phyloP scores from a whole-genome alignment of 2,113 vertebrate species.

The Zosterops japonicus region DNA sequence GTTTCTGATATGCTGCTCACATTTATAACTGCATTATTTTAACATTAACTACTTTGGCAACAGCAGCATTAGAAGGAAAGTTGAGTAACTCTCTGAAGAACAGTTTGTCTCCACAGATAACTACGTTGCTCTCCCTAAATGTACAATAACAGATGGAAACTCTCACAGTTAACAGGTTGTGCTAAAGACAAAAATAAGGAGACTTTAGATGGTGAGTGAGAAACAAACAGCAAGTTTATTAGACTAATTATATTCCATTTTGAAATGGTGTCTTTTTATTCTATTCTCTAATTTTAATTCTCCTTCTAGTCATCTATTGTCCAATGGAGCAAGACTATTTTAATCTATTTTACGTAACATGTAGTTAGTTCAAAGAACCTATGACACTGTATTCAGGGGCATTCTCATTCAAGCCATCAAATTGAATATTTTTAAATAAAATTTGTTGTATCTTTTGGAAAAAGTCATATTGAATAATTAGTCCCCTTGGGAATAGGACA shows the following conservation, averaged over 20 bases:
- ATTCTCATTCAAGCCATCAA: not conserved
- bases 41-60: not conserved
- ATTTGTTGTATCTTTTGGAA: not conserved
- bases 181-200: not conserved
- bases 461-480: not conserved
- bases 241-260: not conserved
- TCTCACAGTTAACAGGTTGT: not conserved
- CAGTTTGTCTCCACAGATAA: not conserved
- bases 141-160: not conserved
- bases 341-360: fast-evolving
- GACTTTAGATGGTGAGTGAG: not conserved
- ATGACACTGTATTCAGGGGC: not conserved
- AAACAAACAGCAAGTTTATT: not conserved
- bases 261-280: not conserved
- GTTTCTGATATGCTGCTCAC: not conserved
- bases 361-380: not conserved
- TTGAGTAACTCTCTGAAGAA: not conserved
- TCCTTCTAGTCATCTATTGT: not conserved
- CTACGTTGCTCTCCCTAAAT: not conserved
- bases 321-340: not conserved
- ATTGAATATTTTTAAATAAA: not conserved
- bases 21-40: not conserved
- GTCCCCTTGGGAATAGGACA: not conserved
- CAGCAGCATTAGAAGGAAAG: not conserved
- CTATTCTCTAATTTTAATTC: not conserved